Base-by-base conservation (phyloP, 2,113 vertebrate species). In the Puffinus mauretanicus region DNA sequence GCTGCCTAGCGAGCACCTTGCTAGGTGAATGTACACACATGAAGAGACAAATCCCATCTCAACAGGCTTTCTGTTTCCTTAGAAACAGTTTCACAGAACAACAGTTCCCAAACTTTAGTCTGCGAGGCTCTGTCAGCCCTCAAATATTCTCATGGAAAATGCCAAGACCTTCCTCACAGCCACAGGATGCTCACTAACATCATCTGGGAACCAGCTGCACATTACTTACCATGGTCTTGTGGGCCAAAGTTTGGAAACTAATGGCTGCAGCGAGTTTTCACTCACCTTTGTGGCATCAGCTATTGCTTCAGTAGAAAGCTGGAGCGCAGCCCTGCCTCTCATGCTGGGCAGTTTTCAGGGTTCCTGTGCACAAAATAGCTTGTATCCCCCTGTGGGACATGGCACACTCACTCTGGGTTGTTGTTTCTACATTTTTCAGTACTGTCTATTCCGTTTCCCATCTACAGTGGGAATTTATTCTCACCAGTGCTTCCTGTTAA, bases 221-320 rank as follows among this genome's bases (percentile, higher is more conserved):
- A 0, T 9, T 57, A 18, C 60, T 58, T 73, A 6, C 32, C 4
- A 0, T 0, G n/a, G n/a, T 8, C 25, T 25, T 52, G 15, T 27
- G 61, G 11, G 38, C 52, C 47, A 62, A 40, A 18, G 5, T 22
- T 57, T 27, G 81, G 84, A n/a, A 84, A 44, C 26, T 29, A 4
- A 49, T 11, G 36, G 29, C 72, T 66, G 3, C 46, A 67, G 64
- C 38, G 66, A 60, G 30, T 64, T 89, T 75, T 60, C 57, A 4
- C 24, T 47, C n/a, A 14, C 36, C 25, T 67, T 40, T 47, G 24
- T 1, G 38, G 58, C 86, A 34, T 20, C 49, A 64, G 13, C 29
- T 75, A 17, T 22, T 66, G 11, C 42, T 85, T 71, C 18, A 29
- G 40, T 6, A 65, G 46, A 27, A 86, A 76, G 47, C 32, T 82